Evolutionary conservation across 2,888 invertebrate species (phyloP).

Genomic region (Ormyrus rosae): DNA sequence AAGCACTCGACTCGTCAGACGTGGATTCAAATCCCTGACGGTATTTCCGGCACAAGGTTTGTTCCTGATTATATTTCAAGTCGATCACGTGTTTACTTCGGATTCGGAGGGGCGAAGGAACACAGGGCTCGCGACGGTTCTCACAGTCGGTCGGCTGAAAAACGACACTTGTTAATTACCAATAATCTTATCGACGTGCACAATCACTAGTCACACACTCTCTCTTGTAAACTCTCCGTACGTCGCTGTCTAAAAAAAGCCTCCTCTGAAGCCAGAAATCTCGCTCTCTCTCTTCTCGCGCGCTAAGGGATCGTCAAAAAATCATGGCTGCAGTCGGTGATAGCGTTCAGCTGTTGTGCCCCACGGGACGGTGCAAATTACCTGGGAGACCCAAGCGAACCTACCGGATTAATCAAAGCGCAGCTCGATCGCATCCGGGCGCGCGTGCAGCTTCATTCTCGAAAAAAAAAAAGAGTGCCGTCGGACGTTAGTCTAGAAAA

Average conservation of each 20-base stretch:
- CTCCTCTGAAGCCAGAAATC: too few species aligned
- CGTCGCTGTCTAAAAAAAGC: too few species aligned
- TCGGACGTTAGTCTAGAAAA: too few species aligned
- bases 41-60: background rate
- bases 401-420: too few species aligned
- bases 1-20: too few species aligned
- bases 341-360: too few species aligned
- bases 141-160: conserved; percentile 36
- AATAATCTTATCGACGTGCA: conserved; percentile 36
- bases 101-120: background rate
- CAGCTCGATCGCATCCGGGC: too few species aligned
- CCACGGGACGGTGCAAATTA: too few species aligned
- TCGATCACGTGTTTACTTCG: conserved; percentile 10
- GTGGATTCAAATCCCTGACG: too few species aligned
- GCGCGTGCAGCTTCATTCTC: background rate
- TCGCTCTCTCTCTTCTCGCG: too few species aligned
- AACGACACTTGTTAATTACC: conserved; percentile 16
- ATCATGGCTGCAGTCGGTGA: conserved; percentile 11
- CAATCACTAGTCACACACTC: conserved; percentile 31
- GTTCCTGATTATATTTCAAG: background rate
- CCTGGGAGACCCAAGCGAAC: background rate
- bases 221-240: background rate
- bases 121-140: conserved; percentile 4
- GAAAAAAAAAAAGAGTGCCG: too few species aligned
- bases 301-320: conserved; percentile 20